These are phyloP conservation scores for Seriola aureovittata DNA, from an alignment of 2,113 vertebrate genomes.

Conservation along the genomic window DNA sequence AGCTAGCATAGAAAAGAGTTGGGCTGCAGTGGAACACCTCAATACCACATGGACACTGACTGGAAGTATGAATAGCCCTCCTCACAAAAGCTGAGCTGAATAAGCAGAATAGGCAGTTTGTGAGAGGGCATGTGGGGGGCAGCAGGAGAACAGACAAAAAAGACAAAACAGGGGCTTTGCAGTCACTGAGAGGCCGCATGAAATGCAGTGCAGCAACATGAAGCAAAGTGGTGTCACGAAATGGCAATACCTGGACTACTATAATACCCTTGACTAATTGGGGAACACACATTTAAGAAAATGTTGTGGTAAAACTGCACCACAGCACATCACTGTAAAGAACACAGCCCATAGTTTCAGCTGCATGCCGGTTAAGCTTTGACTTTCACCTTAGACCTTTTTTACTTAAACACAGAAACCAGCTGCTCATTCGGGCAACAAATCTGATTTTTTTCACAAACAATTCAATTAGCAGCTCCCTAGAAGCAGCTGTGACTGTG, in stretches of 20 bases:
- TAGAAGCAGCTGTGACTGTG: slow-evolving; percentile 65
- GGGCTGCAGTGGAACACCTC: slow-evolving; percentile 42
- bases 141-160: slow-evolving; percentile 59
- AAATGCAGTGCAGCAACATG: slow-evolving; percentile 34
- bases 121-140: slow-evolving; percentile 60
- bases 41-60: slow-evolving; percentile 57
- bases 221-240: slow-evolving; percentile 43
- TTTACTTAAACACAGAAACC: slow-evolving; percentile 57
- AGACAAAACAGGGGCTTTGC: slow-evolving; percentile 61
- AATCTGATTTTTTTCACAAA: slow-evolving; percentile 70
- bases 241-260: not conserved
- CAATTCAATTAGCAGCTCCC: slow-evolving; percentile 75
- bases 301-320: not conserved
- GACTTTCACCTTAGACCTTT: slow-evolving; percentile 63
- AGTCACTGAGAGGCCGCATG: slow-evolving; percentile 47
- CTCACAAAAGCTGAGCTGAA: slow-evolving; percentile 76
- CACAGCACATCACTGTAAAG: not conserved
- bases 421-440: slow-evolving; percentile 66
- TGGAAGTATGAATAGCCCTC: slow-evolving; percentile 69
- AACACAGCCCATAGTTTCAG: slow-evolving; percentile 11
- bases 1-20: slow-evolving; percentile 41
- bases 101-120: slow-evolving; percentile 75
- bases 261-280: slow-evolving; percentile 1
- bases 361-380: slow-evolving; percentile 31
- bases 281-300: not conserved